Percentiles rank a stretch among this genome's conserved stretches.
These are phyloP conservation scores for Oreonectes daqikongensis DNA, from an alignment of 2,797 vertebrate species.

Conservation along the genomic window DNA sequence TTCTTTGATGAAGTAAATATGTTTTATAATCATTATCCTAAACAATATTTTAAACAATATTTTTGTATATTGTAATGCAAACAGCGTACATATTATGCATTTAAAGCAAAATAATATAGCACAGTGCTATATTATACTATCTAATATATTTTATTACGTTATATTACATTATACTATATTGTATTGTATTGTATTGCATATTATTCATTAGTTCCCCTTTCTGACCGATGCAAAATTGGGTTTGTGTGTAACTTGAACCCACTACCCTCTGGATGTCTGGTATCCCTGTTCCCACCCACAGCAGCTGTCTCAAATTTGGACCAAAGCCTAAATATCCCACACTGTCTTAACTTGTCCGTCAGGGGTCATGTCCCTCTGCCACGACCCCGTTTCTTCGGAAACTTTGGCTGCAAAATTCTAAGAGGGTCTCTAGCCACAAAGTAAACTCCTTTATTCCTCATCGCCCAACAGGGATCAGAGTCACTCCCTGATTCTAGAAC, in stretches of 20 bases:
- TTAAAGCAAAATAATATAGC: too few relatives aligned
- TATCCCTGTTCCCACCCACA: conserved; percentile 26
- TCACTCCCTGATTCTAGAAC: conserved; percentile 32
- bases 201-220: too few relatives aligned
- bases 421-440: conserved; percentile 15
- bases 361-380: conserved; percentile 13
- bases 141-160: not conserved
- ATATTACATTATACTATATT: not conserved
- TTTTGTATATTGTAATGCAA: not conserved
- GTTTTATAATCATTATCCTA: too few relatives aligned
- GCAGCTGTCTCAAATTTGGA: conserved; percentile 32
- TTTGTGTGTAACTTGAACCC: conserved; percentile 19
- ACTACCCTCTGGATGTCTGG: conserved; percentile 12
- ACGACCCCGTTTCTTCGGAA: conserved; percentile 1
- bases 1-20: too few relatives aligned
- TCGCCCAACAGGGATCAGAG: conserved; percentile 19
- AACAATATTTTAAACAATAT: too few relatives aligned
- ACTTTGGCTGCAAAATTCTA: conserved; percentile 10
- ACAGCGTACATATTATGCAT: too few relatives aligned
- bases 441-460: conserved; percentile 33
- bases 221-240: too few relatives aligned
- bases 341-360: conserved; percentile 2
- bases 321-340: conserved; percentile 30
- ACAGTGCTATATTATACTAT: too few relatives aligned
- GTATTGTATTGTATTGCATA: not conserved